Base-by-base conservation (phyloP, 1,140 invertebrate species). In the Drosophila kanapiae region DNA sequence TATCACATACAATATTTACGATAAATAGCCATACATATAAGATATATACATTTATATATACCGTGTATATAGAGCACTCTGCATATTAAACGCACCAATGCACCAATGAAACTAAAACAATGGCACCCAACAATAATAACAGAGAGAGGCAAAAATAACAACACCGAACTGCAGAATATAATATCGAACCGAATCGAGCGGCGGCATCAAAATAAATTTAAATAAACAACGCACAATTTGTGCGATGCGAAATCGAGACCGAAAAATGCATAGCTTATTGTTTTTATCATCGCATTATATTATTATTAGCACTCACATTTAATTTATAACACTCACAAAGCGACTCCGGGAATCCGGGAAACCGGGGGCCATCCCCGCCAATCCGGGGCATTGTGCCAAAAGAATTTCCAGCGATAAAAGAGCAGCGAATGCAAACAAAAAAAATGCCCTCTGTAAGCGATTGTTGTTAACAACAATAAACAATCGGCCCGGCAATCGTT, bases 61-160 rank as follows among this genome's bases (percentile, higher is more conserved):
- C 29, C 61, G 53, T 81, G 62, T 67, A 68, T 74, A 83, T 72
- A 87, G 75, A 75, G 77, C 84, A 88, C 80, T 88, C 57, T 83
- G 85, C 80, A 88, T 80, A 87, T 69, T 87, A 78, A 75, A 71
- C 80, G 83, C 80, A 83, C 69, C 80, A 88, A 80, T 78, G 84
- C 80, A 88, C 84, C 67, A 70, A 42, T 31, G 37, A 27, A 59
- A 42, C 38, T 42, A 42, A 47, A 78, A 53, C 56, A 82, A 75
- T 59, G 59, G 57, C 8, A 13, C 37, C 27, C n/a, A 49, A 65
- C 31, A 59, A 72, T 45, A 82, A 63, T 42, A 49, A 18, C 38
- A 31, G 37, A 37, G 27, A 13, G 33, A 54, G 13, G 35, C 53
- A 56, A 80, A 67, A 67, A 48, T 68, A 76, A 63, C 42, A 65